Evolutionary conservation across 2,888 invertebrate genomes (phyloP), one percentile per base, ranked within the genome.

Genomic region (Linyphia triangularis): DNA sequence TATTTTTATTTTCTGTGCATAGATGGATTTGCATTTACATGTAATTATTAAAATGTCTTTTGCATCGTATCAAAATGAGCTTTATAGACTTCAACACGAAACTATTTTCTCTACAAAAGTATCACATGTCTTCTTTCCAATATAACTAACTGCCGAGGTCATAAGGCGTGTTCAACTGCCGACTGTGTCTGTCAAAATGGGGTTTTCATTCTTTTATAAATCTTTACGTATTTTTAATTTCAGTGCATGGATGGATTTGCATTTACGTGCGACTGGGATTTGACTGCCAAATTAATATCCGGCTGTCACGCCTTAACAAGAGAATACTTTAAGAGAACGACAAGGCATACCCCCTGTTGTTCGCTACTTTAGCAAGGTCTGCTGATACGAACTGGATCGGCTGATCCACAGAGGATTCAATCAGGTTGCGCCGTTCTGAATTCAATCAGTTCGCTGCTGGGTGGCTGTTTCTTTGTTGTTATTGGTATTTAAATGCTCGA

Each of bases 261-360:
- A 85, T 85, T 85, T 85, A 63, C 83, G 67, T 75, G 84, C 69
- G 57, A 30, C 70, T 30, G 28, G 79, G 37, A 70, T 85, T 79
- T 59, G 72, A 65, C 65, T 65, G 79, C 22, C 51, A 73, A 79
- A 86, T 79, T 86, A 79, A 86, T 86, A 86, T 86, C 85, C 85
- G 85, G 72, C 63, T 51, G 85, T 79, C 85, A 86, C 85, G 79
- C 85, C 85, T 61, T 61, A 77, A 77, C 77, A 51, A 79, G 78
- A 9, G 78, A 67, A 79, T 79, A 67, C 30, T 67, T 79, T 79
- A 79, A 67, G 78, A 79, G 67, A 77, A n/a, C 51, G 51, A n/a
- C 77, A 24, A 9, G 24, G 78, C 37, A 22, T 40, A 63, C 63
- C 63, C 51, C 43, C 51, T 51, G 51, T 51, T n/a, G 51, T n/a